Percentiles rank a stretch among this genome's conserved stretches.
phyloP scores from a whole-genome alignment of 2,113 vertebrate genomes.

The Catharus bicknelli region DNA sequence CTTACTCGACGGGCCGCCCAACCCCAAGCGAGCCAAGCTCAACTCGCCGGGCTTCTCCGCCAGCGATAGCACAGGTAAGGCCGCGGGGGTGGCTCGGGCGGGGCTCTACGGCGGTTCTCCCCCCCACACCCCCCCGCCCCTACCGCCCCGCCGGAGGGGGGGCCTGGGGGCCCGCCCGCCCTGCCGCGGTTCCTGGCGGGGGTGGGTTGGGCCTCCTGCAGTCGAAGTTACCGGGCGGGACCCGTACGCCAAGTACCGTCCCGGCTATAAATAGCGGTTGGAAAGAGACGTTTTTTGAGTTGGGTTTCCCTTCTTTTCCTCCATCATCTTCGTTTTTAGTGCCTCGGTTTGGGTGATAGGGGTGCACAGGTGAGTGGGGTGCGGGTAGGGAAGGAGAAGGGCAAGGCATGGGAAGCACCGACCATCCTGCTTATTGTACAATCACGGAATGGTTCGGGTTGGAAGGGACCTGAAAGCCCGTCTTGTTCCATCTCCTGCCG shows the following conservation, averaged over 20 bases:
- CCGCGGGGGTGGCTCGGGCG: no score
- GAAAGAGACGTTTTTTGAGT: not conserved
- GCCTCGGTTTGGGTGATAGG: not conserved
- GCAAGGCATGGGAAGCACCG: not conserved
- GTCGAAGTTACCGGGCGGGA: constrained; percentile 33
- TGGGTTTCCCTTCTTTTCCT: not conserved
- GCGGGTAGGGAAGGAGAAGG: not conserved
- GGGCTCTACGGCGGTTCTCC: no score
- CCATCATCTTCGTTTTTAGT: not conserved
- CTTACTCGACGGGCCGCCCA: no score
- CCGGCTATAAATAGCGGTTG: constrained; percentile 35
- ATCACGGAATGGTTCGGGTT: not conserved
- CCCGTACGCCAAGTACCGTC: not conserved
- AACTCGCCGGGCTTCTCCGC: no score
- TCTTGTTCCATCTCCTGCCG: not conserved
- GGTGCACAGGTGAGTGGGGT: not conserved
- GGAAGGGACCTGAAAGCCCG: not conserved
- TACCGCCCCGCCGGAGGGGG: not conserved
- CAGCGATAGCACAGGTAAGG: no score
- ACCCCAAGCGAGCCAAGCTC: no score
- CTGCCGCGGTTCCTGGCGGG: not conserved
- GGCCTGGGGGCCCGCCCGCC: not conserved
- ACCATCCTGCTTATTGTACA: not conserved
- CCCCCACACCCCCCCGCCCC: not conserved
- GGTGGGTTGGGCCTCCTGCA: constrained; percentile 15